Conservation (phyloP, 2,113 vertebrate species). For the Podarcis cretensis region DNA sequence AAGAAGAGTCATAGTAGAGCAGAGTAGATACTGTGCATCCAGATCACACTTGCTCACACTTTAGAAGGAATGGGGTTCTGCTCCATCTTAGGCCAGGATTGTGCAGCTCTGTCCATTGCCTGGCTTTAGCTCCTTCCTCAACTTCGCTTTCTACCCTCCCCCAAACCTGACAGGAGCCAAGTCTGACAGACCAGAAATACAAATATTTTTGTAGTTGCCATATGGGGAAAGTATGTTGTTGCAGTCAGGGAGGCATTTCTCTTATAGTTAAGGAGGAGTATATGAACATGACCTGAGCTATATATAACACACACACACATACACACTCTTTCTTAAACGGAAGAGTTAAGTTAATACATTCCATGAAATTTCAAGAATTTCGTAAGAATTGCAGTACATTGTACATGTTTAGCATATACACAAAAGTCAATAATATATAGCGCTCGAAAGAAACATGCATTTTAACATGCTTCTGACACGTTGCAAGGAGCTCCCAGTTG, state of each 20-base stretch:
- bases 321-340: background rate
- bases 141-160: background rate
- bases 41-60: background rate
- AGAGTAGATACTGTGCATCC: background rate
- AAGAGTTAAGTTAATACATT: background rate
- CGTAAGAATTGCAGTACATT: background rate
- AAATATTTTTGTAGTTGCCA: background rate
- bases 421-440: background rate
- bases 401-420: background rate
- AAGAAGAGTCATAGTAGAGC: background rate
- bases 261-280: background rate
- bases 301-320: background rate
- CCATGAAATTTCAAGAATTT: background rate
- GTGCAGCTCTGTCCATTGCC: background rate
- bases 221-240: background rate
- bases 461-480: background rate
- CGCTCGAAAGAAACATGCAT: background rate
- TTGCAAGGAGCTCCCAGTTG: background rate
- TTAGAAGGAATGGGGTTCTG: background rate
- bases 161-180: background rate
- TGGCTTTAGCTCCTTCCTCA: background rate
- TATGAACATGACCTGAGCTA: constrained; percentile 17
- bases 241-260: background rate
- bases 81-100: background rate
- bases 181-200: background rate